Conservation (phyloP, 2,113 vertebrate genomes). For the Grammomys dolichurus region DNA sequence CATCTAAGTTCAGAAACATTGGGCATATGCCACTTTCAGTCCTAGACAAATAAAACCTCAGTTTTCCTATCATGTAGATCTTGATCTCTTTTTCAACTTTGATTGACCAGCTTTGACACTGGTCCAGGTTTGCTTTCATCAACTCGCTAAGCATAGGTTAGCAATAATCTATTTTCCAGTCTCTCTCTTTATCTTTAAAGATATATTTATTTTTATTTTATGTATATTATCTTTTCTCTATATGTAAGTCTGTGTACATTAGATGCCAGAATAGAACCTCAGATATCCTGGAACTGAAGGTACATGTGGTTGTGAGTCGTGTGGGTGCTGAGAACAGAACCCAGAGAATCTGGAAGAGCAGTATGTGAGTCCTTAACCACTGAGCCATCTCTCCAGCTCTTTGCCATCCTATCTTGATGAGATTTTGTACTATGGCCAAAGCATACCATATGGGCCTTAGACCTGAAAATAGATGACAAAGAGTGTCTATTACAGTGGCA, state of each 20-base stretch:
- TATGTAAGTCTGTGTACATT: not conserved
- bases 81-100: not conserved
- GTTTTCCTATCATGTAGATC: not conserved
- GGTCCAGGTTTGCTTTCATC: not conserved
- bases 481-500: not conserved
- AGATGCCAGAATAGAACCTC: not conserved
- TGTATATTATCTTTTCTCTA: not conserved
- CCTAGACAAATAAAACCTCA: not conserved
- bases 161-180: not conserved
- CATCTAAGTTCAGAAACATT: not conserved
- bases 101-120: not conserved
- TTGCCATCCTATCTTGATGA: not conserved
- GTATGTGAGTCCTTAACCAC: not conserved
- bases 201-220: not conserved
- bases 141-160: not conserved
- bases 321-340: not conserved
- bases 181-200: not conserved
- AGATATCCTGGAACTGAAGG: not conserved
- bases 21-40: not conserved
- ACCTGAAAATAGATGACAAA: not conserved
- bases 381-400: not conserved
- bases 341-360: not conserved
- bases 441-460: not conserved
- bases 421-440: constrained; percentile 20
- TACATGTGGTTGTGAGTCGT: not conserved